Evolutionary conservation across 2,888 invertebrate species (phyloP), one percentile per base, ranked within the genome.

Genomic region (Ctena decussata): DNA sequence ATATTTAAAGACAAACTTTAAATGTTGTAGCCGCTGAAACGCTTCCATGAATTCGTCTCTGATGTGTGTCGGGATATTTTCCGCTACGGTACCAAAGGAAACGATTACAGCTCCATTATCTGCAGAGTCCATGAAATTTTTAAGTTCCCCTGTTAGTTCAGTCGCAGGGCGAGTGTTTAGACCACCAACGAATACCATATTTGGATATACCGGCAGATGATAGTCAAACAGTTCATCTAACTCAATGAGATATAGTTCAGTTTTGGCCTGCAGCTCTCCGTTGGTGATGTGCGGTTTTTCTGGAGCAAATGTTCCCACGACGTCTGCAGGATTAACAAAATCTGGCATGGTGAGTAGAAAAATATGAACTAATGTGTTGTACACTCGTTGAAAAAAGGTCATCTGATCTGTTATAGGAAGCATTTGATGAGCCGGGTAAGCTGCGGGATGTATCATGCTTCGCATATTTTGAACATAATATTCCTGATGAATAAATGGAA

Each of bases 91-190:
- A 3, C 90, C 90, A 75, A 91, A 85, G 0, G 88, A 85, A 15
- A 89, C 78, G 12, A 91, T 41, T 65, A 91, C 84, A 1, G 78
- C 83, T 6, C 88, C 90, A 21, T 85, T 39, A 11, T 53, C 72
- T 39, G 80, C 74, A 6, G 49, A 46, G 44, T 87, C 77, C 41
- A 86, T 74, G 24, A 89, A 82, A 12, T 65, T 21, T 32, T 82
- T 39, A 27, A 89, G 44, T 11, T 85, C 49, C 12, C 27, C 53
- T 24, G 77, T 46, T 5, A 91, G 69, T 0, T 73, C 49, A 27
- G 86, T 73, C 1, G 88, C 46, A 0, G 83, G 84, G 27, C 30
- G 21, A 5, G 88, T 49, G 0, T 57, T 81, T 35, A 91, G 12
- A 21, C 89, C 90, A 18, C 86, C 85, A 30, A 82, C 77, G 27